Base-by-base conservation (phyloP, 2,797 vertebrate genomes). In the Salmo trutta region DNA sequence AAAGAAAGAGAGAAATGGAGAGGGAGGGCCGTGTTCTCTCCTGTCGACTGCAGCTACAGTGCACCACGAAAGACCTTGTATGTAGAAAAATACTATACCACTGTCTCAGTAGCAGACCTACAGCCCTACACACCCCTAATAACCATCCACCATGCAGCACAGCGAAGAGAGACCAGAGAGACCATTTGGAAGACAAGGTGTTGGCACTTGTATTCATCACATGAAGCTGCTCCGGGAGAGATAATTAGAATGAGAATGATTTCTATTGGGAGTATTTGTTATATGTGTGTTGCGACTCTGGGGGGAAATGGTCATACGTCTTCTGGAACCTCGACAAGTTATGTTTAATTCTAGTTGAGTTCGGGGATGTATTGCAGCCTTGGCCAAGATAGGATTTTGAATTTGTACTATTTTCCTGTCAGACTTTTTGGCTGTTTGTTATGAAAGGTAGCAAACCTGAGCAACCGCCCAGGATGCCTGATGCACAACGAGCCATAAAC, bases 231-330 rank as follows among this genome's bases (percentile, higher is more conserved):
- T 73, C 85, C 69, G 75, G 52, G 71, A 68, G 74, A 78, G 78
- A 89, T 93, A 91, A 93, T 93, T 91, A 92, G 78, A 93, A 93
- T 87, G 80, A 88, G 90, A 93, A 87, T 86, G 87, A 92, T 92
- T 85, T 84, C 80, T 85, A 5, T 69, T 62, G 75, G 67, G 59
- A 69, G 79, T 85, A 87, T 90, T 87, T 86, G 78, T 84, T 85
- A 83, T 75, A 79, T 76, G 66, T 67, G 70, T 78, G 67, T 77
- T 69, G 19, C 52, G 59, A n/a, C 33, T 69, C 73, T 62, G 75
- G 21, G 76, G 27, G 81, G 78, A 74, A 77, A 72, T 62, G 2
- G 82, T 84, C 84, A 84, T 89, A 86, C 19, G 19, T 93, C 86
- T 90, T 86, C 88, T 85, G 77, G 90, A 91, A 90, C 90, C 82